Conservation (phyloP, 2,113 vertebrate species). For the Coracopsis vasa region DNA sequence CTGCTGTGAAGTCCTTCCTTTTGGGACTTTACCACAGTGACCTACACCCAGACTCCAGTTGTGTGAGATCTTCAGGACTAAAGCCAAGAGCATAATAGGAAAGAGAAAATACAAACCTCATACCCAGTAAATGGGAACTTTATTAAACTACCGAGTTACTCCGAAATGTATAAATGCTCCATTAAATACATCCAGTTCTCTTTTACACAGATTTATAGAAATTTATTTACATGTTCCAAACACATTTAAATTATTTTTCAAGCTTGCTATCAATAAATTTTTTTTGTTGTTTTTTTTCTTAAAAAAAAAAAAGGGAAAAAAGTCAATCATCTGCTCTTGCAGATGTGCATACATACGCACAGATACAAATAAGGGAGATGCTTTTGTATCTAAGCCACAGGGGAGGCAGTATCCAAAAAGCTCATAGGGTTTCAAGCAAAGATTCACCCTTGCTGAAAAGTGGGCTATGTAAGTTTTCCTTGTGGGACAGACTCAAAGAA, state of each 20-base stretch:
- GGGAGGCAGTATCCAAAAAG: constrained; percentile 26
- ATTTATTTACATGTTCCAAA: constrained; percentile 75
- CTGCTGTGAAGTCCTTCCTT: neutral
- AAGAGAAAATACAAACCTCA: constrained; percentile 27
- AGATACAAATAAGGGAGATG: constrained; percentile 12
- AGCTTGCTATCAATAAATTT: constrained; percentile 69
- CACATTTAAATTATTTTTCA: constrained; percentile 77
- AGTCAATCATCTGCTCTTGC: constrained; percentile 52
- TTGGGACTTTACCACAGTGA: neutral
- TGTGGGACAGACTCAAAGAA: neutral
- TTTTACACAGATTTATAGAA: constrained; percentile 71
- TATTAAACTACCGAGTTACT: constrained; percentile 76
- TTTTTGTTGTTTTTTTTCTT: neutral
- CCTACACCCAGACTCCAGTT: neutral
- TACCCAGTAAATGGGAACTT: constrained; percentile 73
- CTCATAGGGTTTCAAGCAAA: neutral
- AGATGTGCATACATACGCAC: constrained; percentile 44
- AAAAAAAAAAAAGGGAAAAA: constrained; percentile 33
- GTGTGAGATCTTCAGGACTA: neutral
- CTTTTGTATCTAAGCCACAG: constrained; percentile 17
- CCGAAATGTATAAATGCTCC: constrained; percentile 80
- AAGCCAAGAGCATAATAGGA: neutral
- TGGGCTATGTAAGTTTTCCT: neutral
- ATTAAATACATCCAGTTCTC: constrained; percentile 78
- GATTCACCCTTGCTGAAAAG: neutral